phyloP scores from a whole-genome alignment of 2,888 invertebrate species.

The Trichogramma dendrolimi region DNA sequence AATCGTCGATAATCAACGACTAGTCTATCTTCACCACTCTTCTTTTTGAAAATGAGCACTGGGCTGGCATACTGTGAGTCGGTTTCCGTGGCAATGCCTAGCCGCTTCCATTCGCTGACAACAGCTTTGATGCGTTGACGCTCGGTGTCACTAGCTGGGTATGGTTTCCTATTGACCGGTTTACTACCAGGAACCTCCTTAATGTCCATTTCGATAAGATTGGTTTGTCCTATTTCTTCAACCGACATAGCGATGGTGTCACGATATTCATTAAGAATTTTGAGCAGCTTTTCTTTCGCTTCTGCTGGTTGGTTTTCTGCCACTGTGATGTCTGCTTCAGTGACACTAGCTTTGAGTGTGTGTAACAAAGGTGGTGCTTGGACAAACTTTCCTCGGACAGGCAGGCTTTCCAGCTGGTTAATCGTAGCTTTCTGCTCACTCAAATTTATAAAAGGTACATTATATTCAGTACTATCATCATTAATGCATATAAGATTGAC shows the following conservation, averaged over 20 bases:
- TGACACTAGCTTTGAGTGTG: not conserved
- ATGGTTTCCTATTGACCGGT: constrained; percentile 10
- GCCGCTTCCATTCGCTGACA: constrained; percentile 14
- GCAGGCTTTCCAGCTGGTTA: not conserved
- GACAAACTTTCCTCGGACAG: not conserved
- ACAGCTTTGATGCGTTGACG: constrained; percentile 12
- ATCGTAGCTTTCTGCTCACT: not conserved
- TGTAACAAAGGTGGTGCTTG: not conserved
- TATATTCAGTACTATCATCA: not conserved
- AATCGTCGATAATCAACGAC: constrained; percentile 15
- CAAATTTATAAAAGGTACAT: not conserved
- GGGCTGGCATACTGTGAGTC: constrained; percentile 12
- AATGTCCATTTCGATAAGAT: constrained; percentile 4
- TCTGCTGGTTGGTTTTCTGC: constrained; percentile 7
- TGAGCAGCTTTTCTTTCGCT: constrained; percentile 6
- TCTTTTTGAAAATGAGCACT: constrained; percentile 6
- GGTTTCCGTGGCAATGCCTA: constrained; percentile 14
- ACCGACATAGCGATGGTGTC: constrained; percentile 12
- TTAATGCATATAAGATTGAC: not conserved
- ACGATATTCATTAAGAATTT: constrained; percentile 12
- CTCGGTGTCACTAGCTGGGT: constrained; percentile 11
- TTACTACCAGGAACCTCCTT: not conserved
- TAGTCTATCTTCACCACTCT: constrained; percentile 6
- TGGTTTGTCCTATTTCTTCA: constrained; percentile 4
- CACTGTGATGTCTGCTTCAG: not conserved